phyloP scores from a whole-genome alignment of 2,113 vertebrate genomes.

The Catharus fuscescens region DNA sequence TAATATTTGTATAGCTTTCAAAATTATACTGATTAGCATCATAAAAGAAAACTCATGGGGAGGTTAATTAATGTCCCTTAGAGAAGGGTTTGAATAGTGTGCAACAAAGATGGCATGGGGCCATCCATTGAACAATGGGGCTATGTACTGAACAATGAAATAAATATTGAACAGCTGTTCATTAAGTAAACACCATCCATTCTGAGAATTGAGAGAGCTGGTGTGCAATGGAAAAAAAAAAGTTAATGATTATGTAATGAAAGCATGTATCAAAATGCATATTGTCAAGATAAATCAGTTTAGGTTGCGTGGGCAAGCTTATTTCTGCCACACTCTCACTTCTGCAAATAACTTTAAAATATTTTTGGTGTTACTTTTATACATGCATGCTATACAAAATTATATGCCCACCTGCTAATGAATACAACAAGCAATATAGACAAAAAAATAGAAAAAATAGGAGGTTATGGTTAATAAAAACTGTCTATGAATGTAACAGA shows the following conservation, averaged over 20 bases:
- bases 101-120: conserved; percentile 55
- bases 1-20: conserved; percentile 29
- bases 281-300: neutral
- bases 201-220: neutral
- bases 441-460: neutral
- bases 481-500: neutral
- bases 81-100: neutral
- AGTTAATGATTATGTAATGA: neutral
- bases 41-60: conserved; percentile 14
- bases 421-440: neutral
- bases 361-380: neutral
- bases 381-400: neutral
- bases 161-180: conserved; percentile 62
- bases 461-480: neutral
- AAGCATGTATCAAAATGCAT: neutral
- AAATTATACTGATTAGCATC: neutral
- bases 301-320: neutral
- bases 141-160: conserved; percentile 32
- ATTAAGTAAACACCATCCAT: conserved; percentile 24
- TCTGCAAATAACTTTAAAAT: neutral
- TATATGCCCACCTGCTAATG: neutral
- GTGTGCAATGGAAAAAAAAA: neutral
- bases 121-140: conserved; percentile 49
- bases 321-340: neutral
- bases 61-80: conserved; percentile 14